phyloP scores from a whole-genome alignment of 2,797 vertebrate genomes.

The Phyllotis vaccarum region DNA sequence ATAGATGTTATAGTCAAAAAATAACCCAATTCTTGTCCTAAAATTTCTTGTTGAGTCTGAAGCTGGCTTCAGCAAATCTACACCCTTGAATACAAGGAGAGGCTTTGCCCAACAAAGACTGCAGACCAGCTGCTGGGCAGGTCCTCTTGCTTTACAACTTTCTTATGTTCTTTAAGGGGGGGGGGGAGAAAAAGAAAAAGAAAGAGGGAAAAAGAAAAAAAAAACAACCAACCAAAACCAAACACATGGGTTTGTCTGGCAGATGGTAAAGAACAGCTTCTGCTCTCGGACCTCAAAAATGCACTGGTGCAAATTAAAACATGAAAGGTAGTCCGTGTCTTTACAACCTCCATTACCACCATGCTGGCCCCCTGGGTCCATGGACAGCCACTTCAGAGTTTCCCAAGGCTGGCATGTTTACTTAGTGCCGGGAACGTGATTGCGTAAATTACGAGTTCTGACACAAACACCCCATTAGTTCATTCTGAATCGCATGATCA shows the following conservation, averaged over 20 bases:
- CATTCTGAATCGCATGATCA: slow-evolving; percentile 73
- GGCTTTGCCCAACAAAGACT: slow-evolving; percentile 56
- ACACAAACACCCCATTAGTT: slow-evolving; percentile 77
- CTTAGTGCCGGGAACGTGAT: slow-evolving; percentile 32
- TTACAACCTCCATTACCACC: slow-evolving; percentile 40
- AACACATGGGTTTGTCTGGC: slow-evolving; percentile 71
- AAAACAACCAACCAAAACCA: slow-evolving; percentile 52
- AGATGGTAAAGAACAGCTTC: slow-evolving; percentile 71
- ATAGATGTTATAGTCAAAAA: slow-evolving; percentile 35
- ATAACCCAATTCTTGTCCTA: background rate
- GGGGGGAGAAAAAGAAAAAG: slow-evolving; percentile 13
- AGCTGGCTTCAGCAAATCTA: background rate
- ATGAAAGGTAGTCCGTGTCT: slow-evolving; percentile 72
- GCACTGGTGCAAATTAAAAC: slow-evolving; percentile 75
- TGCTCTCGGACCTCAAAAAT: slow-evolving; percentile 67
- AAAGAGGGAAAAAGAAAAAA: background rate
- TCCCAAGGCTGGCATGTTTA: slow-evolving; percentile 32
- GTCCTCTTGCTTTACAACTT: slow-evolving; percentile 54
- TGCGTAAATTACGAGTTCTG: slow-evolving; percentile 72
- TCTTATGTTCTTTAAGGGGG: slow-evolving; percentile 70
- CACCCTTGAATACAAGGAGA: slow-evolving; percentile 11
- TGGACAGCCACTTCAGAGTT: slow-evolving; percentile 19
- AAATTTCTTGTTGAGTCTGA: slow-evolving; percentile 6
- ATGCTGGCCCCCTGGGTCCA: background rate
- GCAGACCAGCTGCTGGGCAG: slow-evolving; percentile 76